Evolutionary conservation across 2,113 vertebrate species (phyloP), one percentile per base, ranked within the genome.

Genomic region (Nesogale talazaci): DNA sequence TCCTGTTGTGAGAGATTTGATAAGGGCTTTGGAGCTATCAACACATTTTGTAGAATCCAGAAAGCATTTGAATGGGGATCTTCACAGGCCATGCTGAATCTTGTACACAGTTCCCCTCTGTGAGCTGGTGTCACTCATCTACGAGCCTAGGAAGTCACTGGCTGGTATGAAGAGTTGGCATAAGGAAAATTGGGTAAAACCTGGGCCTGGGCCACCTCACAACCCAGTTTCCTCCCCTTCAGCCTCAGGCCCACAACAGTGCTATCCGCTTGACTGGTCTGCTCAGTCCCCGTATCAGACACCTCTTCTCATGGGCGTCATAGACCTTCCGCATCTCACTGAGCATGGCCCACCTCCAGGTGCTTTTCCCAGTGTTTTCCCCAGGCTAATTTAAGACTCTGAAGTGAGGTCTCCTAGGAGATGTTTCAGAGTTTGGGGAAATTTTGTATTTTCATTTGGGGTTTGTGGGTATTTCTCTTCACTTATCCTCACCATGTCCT

Each of bases 281-380:
- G 76, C 89, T 93, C 89, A 94, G 52, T 6, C 52, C 52, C 85
- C 69, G 38, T 52, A 52, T 76, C 77, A 83, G 61, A 86, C 61
- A 96, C 86, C 88, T 97, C 88, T 22, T 42, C 69, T 36, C 0
- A 0, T 38, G 52, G 42, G 80, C 88, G 96, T 77, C 42, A 46
- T 31, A 2, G 17, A 19, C 27, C 75, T 46, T 96, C 95, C 81
- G 81, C 94, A 57, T 86, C 67, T 84, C 40, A 69, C 67, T 61
- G 90, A 57, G 36, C 69, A 77, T 57, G 65, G 82, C 70, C 0
- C 65, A 90, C 69, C 79, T 63, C 70, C 23, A 56, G 86, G 95
- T 95, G 34, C 36, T 96, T 96, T 96, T 96, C 74, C 95, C 93
- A 96, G 96, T 97, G 95, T 61, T 97, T 97, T 96, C 95, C 96